Percentiles rank a stretch among this genome's conserved stretches.
Conservation (phyloP, 2,888 invertebrate species). For the Gortyna flavago region DNA sequence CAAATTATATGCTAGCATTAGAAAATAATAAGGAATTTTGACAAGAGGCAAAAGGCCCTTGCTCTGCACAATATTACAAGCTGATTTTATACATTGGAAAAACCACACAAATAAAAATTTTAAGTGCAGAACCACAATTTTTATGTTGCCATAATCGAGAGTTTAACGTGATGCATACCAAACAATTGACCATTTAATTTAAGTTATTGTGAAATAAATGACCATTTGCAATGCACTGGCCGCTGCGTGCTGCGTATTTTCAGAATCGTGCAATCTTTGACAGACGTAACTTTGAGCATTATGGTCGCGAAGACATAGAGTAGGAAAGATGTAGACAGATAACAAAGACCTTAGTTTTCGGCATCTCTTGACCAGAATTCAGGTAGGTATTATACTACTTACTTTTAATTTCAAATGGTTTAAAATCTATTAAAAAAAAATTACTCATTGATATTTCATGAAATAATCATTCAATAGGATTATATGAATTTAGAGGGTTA, state of each 20-base stretch:
- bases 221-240: constrained; percentile 47
- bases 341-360: background rate
- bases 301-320: constrained; percentile 39
- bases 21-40: no score
- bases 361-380: no score
- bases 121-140: background rate
- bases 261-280: constrained; percentile 64
- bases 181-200: constrained; percentile 56
- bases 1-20: no score
- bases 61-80: background rate
- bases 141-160: constrained; percentile 31
- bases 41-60: no score
- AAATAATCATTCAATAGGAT: no score
- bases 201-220: constrained; percentile 52
- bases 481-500: no score
- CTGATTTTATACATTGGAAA: constrained; percentile 2
- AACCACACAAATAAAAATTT: background rate
- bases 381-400: no score
- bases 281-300: constrained; percentile 54
- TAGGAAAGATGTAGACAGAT: background rate
- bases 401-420: no score
- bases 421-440: no score
- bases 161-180: constrained; percentile 30
- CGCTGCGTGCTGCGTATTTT: constrained; percentile 46
- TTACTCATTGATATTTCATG: no score